Base-by-base conservation (phyloP, 2,888 invertebrate species). In the Pachycephus smyrnensis region DNA sequence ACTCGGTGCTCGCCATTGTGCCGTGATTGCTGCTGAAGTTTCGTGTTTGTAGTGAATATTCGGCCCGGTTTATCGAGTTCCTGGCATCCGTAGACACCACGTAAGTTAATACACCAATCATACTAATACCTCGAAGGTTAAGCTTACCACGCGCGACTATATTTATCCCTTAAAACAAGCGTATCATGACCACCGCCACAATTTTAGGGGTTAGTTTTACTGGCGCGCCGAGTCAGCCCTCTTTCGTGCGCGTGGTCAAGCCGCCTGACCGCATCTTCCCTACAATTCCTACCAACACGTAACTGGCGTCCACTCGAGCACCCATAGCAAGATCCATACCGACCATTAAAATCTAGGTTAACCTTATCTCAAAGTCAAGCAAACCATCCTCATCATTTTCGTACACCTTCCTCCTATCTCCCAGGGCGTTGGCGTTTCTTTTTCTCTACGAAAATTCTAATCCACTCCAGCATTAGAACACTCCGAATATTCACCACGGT, bases 1-100 rank as follows among this genome's bases (percentile, higher is more conserved):
- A 86, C 81, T 84, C 85, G 86, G 83, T 84, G 86, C 85, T 86
- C 90, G 89, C 90, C 89, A 89, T 90, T 89, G 89, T 87, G 86
- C 82, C 81, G 80, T 81, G 77, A 75, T 85, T 84, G 85, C 83
- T 83, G 83, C 81, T 81, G 82, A 83, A 88, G 86, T 88, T 88
- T 88, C 85, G 83, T 84, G 86, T 87, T 87, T 88, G 87, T 88
- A 85, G 85, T 84, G 85, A 84, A 82, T 87, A 86, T 88, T 87
- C 81, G 84, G 87, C 83, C 83, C 83, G 82, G 83, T 86, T 82
- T 83, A 82, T 80, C 69, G 81, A 81, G 80, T 83, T 82, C 80
- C 75, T 73, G 77, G 77, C 31, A 69, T 37, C 75, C 33, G 76
- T 76, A 74, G 36, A 80, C 74, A 12, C 31, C 75, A 75, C 76